A percentile compares a stretch with the other conserved stretches of the same genome.
phyloP scores from a whole-genome alignment of 2,888 invertebrate species.

The Scaptomyza parva region DNA sequence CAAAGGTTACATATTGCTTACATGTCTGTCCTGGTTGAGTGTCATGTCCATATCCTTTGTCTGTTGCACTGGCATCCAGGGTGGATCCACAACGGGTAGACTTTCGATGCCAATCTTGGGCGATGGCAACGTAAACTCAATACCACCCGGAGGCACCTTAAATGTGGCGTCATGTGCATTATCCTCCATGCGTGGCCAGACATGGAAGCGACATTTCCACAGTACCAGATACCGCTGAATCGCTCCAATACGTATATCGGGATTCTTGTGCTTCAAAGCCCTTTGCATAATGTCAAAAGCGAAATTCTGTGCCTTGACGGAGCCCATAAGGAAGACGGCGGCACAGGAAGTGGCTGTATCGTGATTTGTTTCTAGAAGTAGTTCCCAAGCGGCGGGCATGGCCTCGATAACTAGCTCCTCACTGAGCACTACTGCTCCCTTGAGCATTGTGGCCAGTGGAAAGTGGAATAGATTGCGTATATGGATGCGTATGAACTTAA shows the following conservation, averaged over 20 bases:
- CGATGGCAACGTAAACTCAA: slow-evolving; percentile 99
- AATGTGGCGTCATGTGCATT: slow-evolving; percentile 95
- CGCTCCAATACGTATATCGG: slow-evolving; percentile 92
- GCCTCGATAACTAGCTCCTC: slow-evolving; percentile 95
- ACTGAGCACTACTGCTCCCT: slow-evolving; percentile 94
- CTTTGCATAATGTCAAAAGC: slow-evolving; percentile 95
- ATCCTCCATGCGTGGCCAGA: slow-evolving; percentile 99
- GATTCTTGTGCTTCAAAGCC: slow-evolving; percentile 93
- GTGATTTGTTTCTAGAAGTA: slow-evolving; percentile 95
- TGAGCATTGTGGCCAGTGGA: slow-evolving; percentile 93
- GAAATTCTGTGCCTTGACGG: slow-evolving; percentile 95
- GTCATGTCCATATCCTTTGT: slow-evolving; percentile 99
- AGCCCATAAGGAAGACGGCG: slow-evolving; percentile 95
- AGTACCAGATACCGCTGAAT: slow-evolving; percentile 95
- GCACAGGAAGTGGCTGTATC: slow-evolving; percentile 94
- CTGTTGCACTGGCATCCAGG: slow-evolving; percentile 99
- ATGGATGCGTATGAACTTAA: slow-evolving; percentile 92
- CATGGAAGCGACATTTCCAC: slow-evolving; percentile 98
- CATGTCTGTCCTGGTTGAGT: slow-evolving; percentile 98
- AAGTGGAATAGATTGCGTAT: slow-evolving; percentile 95
- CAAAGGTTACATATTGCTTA: slow-evolving; percentile 85
- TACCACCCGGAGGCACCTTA: slow-evolving; percentile 99
- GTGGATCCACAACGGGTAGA: slow-evolving; percentile 97
- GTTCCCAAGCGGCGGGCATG: slow-evolving; percentile 97
- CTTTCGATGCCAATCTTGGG: slow-evolving; percentile 99